Evolutionary conservation across 2,113 vertebrate species (phyloP).

Genomic region (Oreochromis niloticus): DNA sequence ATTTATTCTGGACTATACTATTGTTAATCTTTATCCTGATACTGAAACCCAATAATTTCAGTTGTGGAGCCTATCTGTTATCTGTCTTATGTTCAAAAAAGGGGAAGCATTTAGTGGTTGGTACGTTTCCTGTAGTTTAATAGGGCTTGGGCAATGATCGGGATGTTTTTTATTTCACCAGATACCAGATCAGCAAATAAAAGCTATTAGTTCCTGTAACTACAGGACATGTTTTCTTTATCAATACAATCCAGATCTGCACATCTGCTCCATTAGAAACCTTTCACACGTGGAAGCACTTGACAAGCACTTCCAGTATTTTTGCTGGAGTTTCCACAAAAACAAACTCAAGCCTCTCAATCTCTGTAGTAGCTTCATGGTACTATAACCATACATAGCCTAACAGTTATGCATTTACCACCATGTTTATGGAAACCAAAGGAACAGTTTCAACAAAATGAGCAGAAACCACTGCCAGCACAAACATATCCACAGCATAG

Average conservation of each 20-base stretch:
- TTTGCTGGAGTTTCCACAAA: neutral
- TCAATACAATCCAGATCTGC: neutral
- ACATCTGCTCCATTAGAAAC: neutral
- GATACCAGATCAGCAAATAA: neutral
- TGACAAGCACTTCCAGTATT: neutral
- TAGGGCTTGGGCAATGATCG: neutral
- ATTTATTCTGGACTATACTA: neutral
- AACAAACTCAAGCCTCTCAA: neutral
- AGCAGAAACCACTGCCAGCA: neutral
- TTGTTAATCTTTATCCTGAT: neutral
- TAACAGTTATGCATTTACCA: neutral
- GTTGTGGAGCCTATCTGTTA: neutral
- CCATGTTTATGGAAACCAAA: neutral
- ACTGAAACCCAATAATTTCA: neutral
- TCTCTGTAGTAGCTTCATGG: neutral
- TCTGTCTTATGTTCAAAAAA: neutral
- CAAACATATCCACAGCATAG: neutral
- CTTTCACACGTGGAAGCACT: neutral
- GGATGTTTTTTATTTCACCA: neutral
- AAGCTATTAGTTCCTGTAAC: neutral
- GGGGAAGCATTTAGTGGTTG: neutral
- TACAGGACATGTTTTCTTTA: neutral
- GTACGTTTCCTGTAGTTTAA: neutral
- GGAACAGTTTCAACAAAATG: neutral
- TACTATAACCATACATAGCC: neutral